phyloP scores from a whole-genome alignment of 2,888 invertebrate genomes.

The Tipula unca region DNA sequence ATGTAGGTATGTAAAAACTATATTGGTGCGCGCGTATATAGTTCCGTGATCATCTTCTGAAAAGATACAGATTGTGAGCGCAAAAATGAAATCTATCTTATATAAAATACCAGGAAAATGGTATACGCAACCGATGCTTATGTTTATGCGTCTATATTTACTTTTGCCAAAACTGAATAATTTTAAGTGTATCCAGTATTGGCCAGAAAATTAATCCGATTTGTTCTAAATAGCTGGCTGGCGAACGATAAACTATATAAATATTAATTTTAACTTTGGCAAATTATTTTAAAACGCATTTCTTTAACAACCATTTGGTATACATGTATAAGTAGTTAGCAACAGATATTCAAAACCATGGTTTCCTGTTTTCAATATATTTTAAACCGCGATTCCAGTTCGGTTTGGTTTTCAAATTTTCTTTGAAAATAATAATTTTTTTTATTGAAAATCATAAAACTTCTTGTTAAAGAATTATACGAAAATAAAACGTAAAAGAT shows the following conservation, averaged over 20 bases:
- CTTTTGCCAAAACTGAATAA: background rate
- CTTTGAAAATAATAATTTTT: too few relatives aligned
- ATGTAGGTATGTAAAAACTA: too few relatives aligned
- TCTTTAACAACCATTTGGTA: too few relatives aligned
- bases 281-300: too few relatives aligned
- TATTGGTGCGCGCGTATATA: background rate
- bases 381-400: too few relatives aligned
- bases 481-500: too few relatives aligned
- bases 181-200: background rate
- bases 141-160: background rate
- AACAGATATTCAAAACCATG: too few relatives aligned
- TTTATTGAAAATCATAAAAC: too few relatives aligned
- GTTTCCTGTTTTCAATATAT: too few relatives aligned
- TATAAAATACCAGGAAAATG: background rate
- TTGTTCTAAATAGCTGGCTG: background rate
- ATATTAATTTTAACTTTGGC: background rate
- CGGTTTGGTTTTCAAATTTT: too few relatives aligned
- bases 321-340: too few relatives aligned
- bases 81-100: background rate
- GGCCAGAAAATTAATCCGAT: background rate
- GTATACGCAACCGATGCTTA: background rate
- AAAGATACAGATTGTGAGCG: constrained; percentile 8
- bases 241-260: background rate
- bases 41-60: constrained; percentile 14
- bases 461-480: too few relatives aligned